These are phyloP conservation scores for Onthophagus taurus DNA, from an alignment of 1,140 invertebrate species.

Conservation along the genomic window DNA sequence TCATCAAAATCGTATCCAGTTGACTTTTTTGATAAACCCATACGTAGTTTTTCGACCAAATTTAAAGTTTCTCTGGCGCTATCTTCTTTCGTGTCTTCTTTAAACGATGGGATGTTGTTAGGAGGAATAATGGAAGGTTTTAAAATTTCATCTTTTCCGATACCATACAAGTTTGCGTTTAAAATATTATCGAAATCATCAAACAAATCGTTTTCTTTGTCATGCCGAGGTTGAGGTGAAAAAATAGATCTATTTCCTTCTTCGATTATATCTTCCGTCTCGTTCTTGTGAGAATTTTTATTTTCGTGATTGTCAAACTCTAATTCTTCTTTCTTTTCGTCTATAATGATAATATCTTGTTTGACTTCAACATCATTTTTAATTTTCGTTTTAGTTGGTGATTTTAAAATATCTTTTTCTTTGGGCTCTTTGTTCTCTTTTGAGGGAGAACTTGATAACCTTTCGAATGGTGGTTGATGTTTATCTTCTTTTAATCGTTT, in stretches of 20 bases:
- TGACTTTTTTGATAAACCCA: slow-evolving; percentile 56
- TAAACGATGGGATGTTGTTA: slow-evolving; percentile 51
- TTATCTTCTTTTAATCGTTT: slow-evolving; percentile 7
- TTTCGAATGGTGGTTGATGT: slow-evolving; percentile 1
- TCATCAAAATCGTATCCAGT: slow-evolving; percentile 37
- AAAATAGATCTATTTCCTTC: slow-evolving; percentile 50
- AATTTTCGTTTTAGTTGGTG: slow-evolving; percentile 11
- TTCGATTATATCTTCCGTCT: slow-evolving; percentile 16
- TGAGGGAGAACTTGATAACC: too few species aligned
- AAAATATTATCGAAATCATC: slow-evolving; percentile 57
- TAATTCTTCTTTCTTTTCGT: not conserved
- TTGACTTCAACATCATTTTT: slow-evolving; percentile 9
- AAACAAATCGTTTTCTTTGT: slow-evolving; percentile 49
- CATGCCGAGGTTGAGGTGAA: slow-evolving; percentile 54
- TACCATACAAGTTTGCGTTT: slow-evolving; percentile 52
- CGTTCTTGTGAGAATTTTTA: slow-evolving; percentile 10
- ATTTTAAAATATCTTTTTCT: slow-evolving; percentile 10
- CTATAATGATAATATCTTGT: not conserved
- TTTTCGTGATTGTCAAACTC: not conserved
- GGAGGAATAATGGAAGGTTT: slow-evolving; percentile 58
- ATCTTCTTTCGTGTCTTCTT: slow-evolving; percentile 70
- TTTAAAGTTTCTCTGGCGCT: slow-evolving; percentile 65
- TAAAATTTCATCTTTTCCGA: slow-evolving; percentile 48
- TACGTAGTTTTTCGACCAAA: slow-evolving; percentile 65
- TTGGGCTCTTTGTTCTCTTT: slow-evolving; percentile 1